Conservation (phyloP, 1,140 invertebrate genomes). For the Saxidomus purpurata region DNA sequence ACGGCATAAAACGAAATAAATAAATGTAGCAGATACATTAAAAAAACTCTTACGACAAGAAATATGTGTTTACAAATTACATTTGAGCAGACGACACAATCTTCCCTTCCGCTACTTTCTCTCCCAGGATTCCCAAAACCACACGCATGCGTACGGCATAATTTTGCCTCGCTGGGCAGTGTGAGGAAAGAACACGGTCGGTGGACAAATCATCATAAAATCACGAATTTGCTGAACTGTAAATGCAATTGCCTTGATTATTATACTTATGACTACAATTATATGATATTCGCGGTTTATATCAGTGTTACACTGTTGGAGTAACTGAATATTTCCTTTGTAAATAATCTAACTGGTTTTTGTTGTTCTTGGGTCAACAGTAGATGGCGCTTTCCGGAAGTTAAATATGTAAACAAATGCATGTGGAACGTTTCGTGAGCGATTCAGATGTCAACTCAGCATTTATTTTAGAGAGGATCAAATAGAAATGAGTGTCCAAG, state of each 20-base stretch:
- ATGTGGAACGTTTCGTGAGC: conserved; percentile 15
- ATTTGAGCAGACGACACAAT: conserved; percentile 62
- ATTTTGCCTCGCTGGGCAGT: conserved; percentile 27
- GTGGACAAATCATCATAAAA: not conserved
- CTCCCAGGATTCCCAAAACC: conserved; percentile 50
- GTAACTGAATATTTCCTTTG: not conserved
- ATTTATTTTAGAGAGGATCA: too few relatives aligned
- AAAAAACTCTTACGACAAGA: too few relatives aligned
- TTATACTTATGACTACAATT: too few relatives aligned
- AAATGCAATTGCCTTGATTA: not conserved
- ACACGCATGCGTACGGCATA: conserved; percentile 43
- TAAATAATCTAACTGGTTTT: not conserved
- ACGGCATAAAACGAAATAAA: too few relatives aligned
- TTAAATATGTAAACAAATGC: conserved; percentile 59
- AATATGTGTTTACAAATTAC: too few relatives aligned
- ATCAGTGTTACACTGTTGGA: not conserved
- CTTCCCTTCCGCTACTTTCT: conserved; percentile 55
- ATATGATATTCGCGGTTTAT: not conserved
- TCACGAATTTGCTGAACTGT: not conserved
- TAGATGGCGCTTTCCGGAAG: conserved; percentile 61
- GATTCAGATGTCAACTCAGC: not conserved
- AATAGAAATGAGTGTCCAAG: conserved; percentile 79
- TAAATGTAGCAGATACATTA: too few relatives aligned
- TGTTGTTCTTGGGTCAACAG: conserved; percentile 41
- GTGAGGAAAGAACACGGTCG: not conserved